Evolutionary conservation across 2,797 vertebrate species (phyloP), one percentile per base, ranked within the genome.

Genomic region (Malacoctenus gilli): DNA sequence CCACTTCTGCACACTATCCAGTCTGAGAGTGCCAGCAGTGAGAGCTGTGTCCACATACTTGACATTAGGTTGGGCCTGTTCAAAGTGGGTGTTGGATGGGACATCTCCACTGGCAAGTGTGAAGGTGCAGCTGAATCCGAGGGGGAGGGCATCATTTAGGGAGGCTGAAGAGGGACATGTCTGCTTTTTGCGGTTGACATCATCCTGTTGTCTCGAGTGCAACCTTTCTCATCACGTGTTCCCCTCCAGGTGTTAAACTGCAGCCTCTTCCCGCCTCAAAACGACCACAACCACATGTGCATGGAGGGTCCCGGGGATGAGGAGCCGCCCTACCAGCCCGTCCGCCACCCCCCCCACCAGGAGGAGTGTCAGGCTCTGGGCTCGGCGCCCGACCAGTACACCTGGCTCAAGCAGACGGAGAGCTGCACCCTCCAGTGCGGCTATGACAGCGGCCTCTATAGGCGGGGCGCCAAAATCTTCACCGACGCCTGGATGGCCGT

Each of bases 281-380:
- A 99, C 1, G 97, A 98, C 87, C 96, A 98, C 88, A 96, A 98
- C 80, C 95, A 98, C 88, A 99, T 99, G 97, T 99, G 97, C 71
- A 99, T 99, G 97, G 97, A 99, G 77, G 97, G 97, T 11, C 96
- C 97, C 0, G 94, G 94, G 0, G 97, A 99, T 0, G 97, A 98
- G 73, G 97, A 98, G 20, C 85, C 92, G 0, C 94, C 94, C 0
- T 90, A 93, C 48, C 93, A 94, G 13, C 83, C 89, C 0, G 91
- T 93, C 72, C 95, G 94, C 52, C 85, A 92, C 21, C 92, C 93
- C 44, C 94, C 94, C 0, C 94, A 95, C 51, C 95, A 96, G 68
- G 95, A 98, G 69, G 96, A 99, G 66, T 99, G 97, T 57, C 93
- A 94, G 28, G 86, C 90, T 0, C 75, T 95, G 74, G 95, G 95